phyloP scores from a whole-genome alignment of 2,888 invertebrate species.

The Beris chalybata region DNA sequence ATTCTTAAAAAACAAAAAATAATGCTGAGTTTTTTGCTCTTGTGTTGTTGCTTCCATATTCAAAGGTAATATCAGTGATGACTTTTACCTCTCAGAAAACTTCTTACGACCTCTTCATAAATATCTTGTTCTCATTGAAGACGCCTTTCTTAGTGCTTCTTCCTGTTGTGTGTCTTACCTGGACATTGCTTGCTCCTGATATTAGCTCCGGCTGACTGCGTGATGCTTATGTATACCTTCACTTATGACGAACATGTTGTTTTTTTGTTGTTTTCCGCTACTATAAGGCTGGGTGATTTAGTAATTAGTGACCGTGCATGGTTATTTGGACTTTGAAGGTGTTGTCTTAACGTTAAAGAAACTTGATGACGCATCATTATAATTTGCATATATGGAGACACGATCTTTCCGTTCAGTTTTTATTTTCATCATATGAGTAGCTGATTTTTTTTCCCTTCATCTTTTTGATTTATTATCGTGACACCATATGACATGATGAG shows the following conservation, averaged over 20 bases:
- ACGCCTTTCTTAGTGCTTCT: too few relatives aligned
- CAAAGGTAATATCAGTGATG: too few relatives aligned
- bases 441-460: constrained; percentile 1
- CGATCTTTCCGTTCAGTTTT: background rate
- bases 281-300: constrained; percentile 20
- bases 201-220: too few relatives aligned
- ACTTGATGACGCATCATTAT: constrained; percentile 18
- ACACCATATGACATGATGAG: constrained; percentile 19
- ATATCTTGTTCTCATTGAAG: too few relatives aligned
- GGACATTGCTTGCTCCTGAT: too few relatives aligned
- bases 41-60: too few relatives aligned
- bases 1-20: too few relatives aligned
- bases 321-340: constrained; percentile 13
- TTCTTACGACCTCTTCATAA: too few relatives aligned
- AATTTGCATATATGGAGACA: constrained; percentile 24
- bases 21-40: too few relatives aligned
- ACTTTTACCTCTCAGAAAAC: too few relatives aligned
- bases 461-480: constrained; percentile 24
- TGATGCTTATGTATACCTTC: too few relatives aligned
- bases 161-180: too few relatives aligned
- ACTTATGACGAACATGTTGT: background rate
- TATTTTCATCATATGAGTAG: background rate
- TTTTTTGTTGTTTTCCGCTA: constrained; percentile 2
- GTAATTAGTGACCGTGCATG: constrained; percentile 25
- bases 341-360: constrained; percentile 11